Percentiles rank a stretch among this genome's conserved stretches.
Evolutionary conservation across 2,888 invertebrate genomes (phyloP).

Genomic region (Syrphus vitripennis): DNA sequence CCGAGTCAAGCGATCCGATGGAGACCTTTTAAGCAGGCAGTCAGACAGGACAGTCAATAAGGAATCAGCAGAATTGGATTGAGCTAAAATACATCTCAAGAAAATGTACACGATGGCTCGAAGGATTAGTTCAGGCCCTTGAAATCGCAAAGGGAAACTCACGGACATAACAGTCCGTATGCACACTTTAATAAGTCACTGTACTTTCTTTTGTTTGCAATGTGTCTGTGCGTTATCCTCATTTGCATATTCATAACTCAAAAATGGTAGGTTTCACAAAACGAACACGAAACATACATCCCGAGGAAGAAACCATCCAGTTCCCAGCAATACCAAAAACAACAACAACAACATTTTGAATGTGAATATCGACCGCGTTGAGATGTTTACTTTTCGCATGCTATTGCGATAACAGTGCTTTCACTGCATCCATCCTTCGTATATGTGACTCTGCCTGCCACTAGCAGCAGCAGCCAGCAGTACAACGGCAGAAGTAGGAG

Average conservation of each 20-base stretch:
- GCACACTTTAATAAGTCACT: not conserved
- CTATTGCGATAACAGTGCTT: conserved; percentile 54
- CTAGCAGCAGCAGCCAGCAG: not conserved
- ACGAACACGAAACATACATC: conserved; percentile 19
- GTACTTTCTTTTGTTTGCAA: not conserved
- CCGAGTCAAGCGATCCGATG: no score
- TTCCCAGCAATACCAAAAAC: not conserved
- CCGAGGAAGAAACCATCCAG: conserved; percentile 3
- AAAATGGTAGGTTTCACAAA: conserved; percentile 5
- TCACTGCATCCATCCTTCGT: conserved; percentile 42
- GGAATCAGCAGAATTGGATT: no score
- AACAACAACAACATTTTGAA: not conserved
- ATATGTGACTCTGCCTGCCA: not conserved
- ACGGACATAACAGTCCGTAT: no score
- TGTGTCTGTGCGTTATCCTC: conserved; percentile 51
- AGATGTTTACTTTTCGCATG: conserved; percentile 66
- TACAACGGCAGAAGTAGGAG: conserved; percentile 26
- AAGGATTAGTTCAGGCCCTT: no score
- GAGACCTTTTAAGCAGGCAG: no score
- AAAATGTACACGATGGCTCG: no score
- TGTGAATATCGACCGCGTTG: conserved; percentile 51
- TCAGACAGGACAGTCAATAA: no score
- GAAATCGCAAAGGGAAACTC: no score
- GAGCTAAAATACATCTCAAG: no score
- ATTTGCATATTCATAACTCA: conserved; percentile 66